These are phyloP conservation scores for Drosophila arawakana DNA, from an alignment of 1,140 invertebrate genomes.

Conservation along the genomic window DNA sequence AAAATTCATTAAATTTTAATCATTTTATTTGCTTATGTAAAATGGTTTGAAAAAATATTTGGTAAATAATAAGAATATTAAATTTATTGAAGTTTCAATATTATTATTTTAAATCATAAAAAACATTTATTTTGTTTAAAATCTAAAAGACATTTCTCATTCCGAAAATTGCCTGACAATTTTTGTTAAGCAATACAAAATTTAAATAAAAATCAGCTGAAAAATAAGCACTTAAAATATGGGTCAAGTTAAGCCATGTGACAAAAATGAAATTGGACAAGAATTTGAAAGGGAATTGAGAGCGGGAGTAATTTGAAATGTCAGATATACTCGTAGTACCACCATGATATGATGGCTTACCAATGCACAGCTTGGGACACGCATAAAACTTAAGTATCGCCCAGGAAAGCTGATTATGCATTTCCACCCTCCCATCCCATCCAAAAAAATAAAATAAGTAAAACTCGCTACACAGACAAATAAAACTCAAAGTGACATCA, in stretches of 20 bases:
- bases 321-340: slow-evolving; percentile 28
- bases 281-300: not conserved
- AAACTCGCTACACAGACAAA: slow-evolving; percentile 21
- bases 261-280: slow-evolving; percentile 41
- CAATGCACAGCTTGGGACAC: slow-evolving; percentile 52
- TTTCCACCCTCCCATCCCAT: slow-evolving; percentile 59
- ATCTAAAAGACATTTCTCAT: too few species aligned
- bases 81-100: too few species aligned
- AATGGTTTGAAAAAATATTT: too few species aligned
- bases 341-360: slow-evolving; percentile 36
- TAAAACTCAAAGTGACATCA: slow-evolving; percentile 64
- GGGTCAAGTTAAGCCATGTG: slow-evolving; percentile 45
- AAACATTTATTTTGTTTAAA: too few species aligned
- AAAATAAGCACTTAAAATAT: slow-evolving; percentile 9
- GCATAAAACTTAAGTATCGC: slow-evolving; percentile 41
- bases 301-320: not conserved
- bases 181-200: too few species aligned
- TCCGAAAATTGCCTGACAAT: too few species aligned
- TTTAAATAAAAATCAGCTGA: too few species aligned
- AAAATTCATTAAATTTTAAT: too few species aligned
- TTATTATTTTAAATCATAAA: too few species aligned
- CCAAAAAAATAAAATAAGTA: not conserved
- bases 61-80: too few species aligned
- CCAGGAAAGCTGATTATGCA: slow-evolving; percentile 61
- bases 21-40: too few species aligned